Base-by-base conservation (phyloP, 2,797 vertebrate genomes). In the Tympanoctomys barrerae region DNA sequence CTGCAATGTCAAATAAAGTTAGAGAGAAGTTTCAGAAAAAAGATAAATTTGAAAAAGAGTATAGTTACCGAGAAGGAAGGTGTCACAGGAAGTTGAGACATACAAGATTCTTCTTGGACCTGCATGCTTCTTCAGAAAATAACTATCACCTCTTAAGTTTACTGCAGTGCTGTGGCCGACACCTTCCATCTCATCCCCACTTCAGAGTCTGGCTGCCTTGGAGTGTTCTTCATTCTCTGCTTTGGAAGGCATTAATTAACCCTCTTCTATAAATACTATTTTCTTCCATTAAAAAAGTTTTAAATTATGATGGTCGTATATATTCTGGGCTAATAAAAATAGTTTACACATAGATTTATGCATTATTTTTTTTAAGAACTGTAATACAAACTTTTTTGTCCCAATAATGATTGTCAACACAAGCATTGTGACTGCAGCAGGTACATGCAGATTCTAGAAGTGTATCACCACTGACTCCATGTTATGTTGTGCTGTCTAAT, bases 1-100 rank as follows among this genome's bases (percentile, higher is more conserved):
- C 36, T 42, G 82, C 36, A 70, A 64, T 95, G 94, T 93, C 96
- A 97, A 90, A 71, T 90, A 90, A 95, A 95, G 86, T 95, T 96
- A 92, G 93, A 77, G 46, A 89, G 89, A 83, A 92, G 95, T 89
- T 94, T 78, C 28, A 46, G 87, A 42, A 28, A 59, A 70, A 89
- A 86, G 31, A 90, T 54, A 73, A 22, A 39, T 93, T 95, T 78
- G 77, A 61, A 73, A 89, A 84, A 62, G 86, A 75, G 64, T 7
- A 0, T n/a, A 49, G 93, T 87, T 54, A 28, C 79, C 1, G 12
- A 73, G 57, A 46, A 42, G 26, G 91, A 77, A 90, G 66, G 88
- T 61, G 86, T 54, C 66, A 46, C 0, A 3, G 42, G 80, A 68
- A 21, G 8, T 52, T 28, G 28, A 16, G 33, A 81, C 36, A 4